phyloP scores from a whole-genome alignment of 2,888 invertebrate genomes.

The Heterodera filipjevi region DNA sequence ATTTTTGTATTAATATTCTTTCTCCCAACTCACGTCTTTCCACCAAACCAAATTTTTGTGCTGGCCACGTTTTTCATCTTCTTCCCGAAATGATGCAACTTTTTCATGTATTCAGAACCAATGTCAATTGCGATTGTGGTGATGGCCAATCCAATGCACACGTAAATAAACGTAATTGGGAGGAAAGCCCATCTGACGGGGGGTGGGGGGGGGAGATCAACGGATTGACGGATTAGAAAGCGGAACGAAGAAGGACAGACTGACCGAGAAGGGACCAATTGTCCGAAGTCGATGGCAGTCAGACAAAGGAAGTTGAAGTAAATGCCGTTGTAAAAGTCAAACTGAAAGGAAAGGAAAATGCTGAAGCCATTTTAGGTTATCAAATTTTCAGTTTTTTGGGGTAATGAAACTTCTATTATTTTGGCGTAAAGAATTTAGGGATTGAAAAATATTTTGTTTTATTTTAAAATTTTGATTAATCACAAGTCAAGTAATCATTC shows the following conservation, averaged over 20 bases:
- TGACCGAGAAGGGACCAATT: slow-evolving; percentile 54
- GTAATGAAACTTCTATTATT: too few species aligned
- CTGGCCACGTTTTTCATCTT: slow-evolving; percentile 61
- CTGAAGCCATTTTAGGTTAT: too few species aligned
- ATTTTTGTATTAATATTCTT: slow-evolving; percentile 86
- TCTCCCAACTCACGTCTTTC: slow-evolving; percentile 56
- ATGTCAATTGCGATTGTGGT: slow-evolving; percentile 64
- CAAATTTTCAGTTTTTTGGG: too few species aligned
- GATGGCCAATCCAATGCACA: slow-evolving; percentile 63
- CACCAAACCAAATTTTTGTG: slow-evolving; percentile 64
- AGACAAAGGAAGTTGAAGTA: slow-evolving; percentile 64
- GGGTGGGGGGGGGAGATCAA: background rate
- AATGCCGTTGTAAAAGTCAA: slow-evolving; percentile 63
- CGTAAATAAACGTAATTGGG: slow-evolving; percentile 63
- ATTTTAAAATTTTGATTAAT: too few species aligned
- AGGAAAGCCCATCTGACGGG: slow-evolving; percentile 54
- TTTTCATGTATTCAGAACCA: slow-evolving; percentile 64
- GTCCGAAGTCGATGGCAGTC: slow-evolving; percentile 64
- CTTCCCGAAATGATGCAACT: slow-evolving; percentile 62
- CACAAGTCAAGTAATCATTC: too few species aligned
- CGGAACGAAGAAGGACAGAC: background rate
- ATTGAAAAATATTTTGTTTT: too few species aligned
- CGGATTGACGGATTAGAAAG: too few species aligned
- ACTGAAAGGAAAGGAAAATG: slow-evolving; percentile 36
- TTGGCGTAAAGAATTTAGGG: too few species aligned